Base-by-base conservation (phyloP, 2,888 invertebrate genomes). In the Ophioninae sp. region DNA sequence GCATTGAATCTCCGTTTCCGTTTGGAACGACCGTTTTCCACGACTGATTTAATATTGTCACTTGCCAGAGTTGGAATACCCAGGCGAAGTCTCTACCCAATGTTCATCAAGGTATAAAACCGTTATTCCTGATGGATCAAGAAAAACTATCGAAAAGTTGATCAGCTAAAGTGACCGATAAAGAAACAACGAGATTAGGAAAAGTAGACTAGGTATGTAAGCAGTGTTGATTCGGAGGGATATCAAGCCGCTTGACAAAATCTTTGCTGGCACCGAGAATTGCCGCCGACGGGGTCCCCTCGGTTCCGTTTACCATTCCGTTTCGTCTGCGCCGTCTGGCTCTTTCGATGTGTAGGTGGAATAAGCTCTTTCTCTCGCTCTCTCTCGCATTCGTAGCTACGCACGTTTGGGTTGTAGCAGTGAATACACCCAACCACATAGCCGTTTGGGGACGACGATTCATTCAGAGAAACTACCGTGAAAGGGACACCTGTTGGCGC, bases 401-500 rank as follows among this genome's bases (percentile, higher is more conserved):
- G 22, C 67, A 67, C 75, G 83, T 82, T 76, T n/a, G 78, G 81
- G 82, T 30, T 3, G 39, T 75, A 56, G 44, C 72, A 63, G n/a
- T 67, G 73, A 79, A 79, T 71, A 71, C 39, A 61, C 74, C 67
- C 79, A 56, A 79, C 83, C 83, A 69, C 81, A 76, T 73, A 82
- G 68, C 85, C 81, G 85, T 85, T 86, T 88, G 91, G 92, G 92
- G 91, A 91, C 91, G 92, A 86, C 84, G 84, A 92, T 92, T 92
- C 93, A 93, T 93, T 93, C 92, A 92, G 93, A 93, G 93, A 93
- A 93, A 93, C 91, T 91, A 89, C 91, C 91, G 91, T 93, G 92
- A 93, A 93, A 93, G 92, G 91, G 92, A 93, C 93, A 93, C 93
- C 93, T 93, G 93, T 93, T 93, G 93, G 91, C 91, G 88, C 91